Evolutionary conservation across 1,140 invertebrate species (phyloP), one percentile per base, ranked within the genome.

Genomic region (Holcopasites calliopsidis): DNA sequence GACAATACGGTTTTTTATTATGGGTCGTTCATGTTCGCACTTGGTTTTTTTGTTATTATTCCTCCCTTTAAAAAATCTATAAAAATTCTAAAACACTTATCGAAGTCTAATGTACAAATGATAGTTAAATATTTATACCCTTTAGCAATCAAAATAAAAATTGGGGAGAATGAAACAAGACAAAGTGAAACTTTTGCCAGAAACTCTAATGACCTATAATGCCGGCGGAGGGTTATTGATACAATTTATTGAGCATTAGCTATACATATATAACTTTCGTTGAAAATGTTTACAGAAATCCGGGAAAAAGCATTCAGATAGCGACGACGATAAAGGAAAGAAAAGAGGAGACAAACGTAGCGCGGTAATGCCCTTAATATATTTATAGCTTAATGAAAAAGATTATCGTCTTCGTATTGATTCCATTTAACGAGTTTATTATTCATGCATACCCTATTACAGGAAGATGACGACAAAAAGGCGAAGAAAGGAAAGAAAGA

Each of bases 251-350:
- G 47, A 18, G 35, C 44, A 52, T 16, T 13, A n/a, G 47, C 6
- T 74, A 33, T 10, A 66, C 44, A 16, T 47, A 11, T 47, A 6
- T 18, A 3, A 18, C 11, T 79, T 62, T 23, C 55, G 76, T 55
- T 35, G 58, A 61, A 16, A 61, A 49, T 28, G 10, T 71, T 35
- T 38, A 49, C 31, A 84, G 77, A 89, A 85, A 78, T 55, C 62
- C 1, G 85, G 80, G 38, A 90, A 89, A 47, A 85, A 86, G 16
- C 81, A 68, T 10, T 88, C 83, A 10, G 88, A 86, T 18, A 85
- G 80, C 18, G 87, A 88, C 4, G 76, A 85, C 1, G 87, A 89
- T 26, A 88, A 88, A 58, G 64, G 79, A 33, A 84, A 82, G 2
- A 89, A 88, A 31, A 87, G 54, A 47, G 84, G 78, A 75, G 47